Percentiles rank a stretch among this genome's conserved stretches.
Conservation (phyloP, 2,113 vertebrate genomes). For the Garra rufa region DNA sequence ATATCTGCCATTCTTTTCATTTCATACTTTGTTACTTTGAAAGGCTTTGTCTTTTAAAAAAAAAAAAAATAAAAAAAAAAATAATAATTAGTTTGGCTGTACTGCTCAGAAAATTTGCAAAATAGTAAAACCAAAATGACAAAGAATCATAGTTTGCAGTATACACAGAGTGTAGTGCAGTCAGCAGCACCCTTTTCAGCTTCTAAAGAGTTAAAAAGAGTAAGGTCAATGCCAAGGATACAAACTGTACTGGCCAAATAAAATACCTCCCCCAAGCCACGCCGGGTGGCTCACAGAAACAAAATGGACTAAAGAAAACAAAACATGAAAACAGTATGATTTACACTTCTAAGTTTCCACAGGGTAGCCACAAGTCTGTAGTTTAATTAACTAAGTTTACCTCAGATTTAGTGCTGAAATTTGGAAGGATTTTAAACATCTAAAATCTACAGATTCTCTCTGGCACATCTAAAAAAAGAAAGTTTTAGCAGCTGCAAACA, state of each 20-base stretch:
- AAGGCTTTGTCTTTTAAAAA: too few species aligned
- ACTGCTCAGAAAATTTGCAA: too few species aligned
- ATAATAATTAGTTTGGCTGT: too few species aligned
- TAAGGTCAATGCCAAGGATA: conserved; percentile 40
- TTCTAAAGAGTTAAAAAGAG: background rate
- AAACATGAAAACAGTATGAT: background rate
- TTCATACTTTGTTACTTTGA: too few species aligned
- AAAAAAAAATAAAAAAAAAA: too few species aligned
- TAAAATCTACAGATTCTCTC: background rate
- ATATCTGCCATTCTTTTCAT: too few species aligned
- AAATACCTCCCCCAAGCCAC: conserved; percentile 16
- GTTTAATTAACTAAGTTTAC: background rate
- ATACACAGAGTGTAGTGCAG: background rate
- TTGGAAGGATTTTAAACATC: background rate
- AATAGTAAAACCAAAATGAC: too few species aligned
- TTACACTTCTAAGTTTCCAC: background rate
- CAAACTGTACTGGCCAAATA: conserved; percentile 21
- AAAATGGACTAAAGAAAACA: conserved; percentile 5
- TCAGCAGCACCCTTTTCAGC: background rate
- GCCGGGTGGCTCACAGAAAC: conserved; percentile 6
- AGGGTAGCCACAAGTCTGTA: background rate
- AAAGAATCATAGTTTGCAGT: too few species aligned
- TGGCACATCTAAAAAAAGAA: background rate
- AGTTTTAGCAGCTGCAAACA: background rate
- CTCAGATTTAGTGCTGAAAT: background rate